Evolutionary conservation across 2,888 invertebrate genomes (phyloP), one percentile per base, ranked within the genome.

Genomic region (Amphipoea oculea): DNA sequence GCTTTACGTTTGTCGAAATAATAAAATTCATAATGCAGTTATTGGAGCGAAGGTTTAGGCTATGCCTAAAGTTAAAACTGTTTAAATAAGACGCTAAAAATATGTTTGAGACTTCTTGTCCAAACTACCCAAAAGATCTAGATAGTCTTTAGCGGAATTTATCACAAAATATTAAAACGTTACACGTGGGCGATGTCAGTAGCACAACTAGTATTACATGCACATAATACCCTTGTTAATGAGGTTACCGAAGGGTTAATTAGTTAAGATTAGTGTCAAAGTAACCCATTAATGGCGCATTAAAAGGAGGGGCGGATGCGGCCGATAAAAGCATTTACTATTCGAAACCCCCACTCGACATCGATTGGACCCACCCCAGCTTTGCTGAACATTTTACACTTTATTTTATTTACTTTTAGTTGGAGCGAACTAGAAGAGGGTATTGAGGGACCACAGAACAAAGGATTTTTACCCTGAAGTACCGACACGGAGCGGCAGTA

Each of bases 291-390:
- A 76, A 82, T 20, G 5, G 7, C n/a, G 23, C 20, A 73, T 82
- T 62, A 71, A 66, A 57, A 62, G 63, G 20, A 42, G n/a, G n/a
- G 5, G 57, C 11, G 5, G 23, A 71, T 62, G 51, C 23, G 60
- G 29, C 23, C 40, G 9, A 42, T 82, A 82, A 82, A 68, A 81
- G 69, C 74, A 65, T 68, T 69, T 20, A 65, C 48, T n/a, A 40
- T n/a, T 69, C 42, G 14, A 60, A 81, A 74, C 42, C 23, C 5
- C 42, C 42, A 79, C 66, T 42, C 48, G 57, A 72, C 20, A 67
- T 72, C 20, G 66, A 66, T 79, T 79, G 23, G 20, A 54, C 1
- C 48, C 65, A 79, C 63, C 17, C 40, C 62, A 20, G 65, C 36
- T 11, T 20, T 14, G 17, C n/a, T 57, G 65, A 79, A 29, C 12